phyloP scores from a whole-genome alignment of 2,888 invertebrate species.

The Deilephila elpenor region DNA sequence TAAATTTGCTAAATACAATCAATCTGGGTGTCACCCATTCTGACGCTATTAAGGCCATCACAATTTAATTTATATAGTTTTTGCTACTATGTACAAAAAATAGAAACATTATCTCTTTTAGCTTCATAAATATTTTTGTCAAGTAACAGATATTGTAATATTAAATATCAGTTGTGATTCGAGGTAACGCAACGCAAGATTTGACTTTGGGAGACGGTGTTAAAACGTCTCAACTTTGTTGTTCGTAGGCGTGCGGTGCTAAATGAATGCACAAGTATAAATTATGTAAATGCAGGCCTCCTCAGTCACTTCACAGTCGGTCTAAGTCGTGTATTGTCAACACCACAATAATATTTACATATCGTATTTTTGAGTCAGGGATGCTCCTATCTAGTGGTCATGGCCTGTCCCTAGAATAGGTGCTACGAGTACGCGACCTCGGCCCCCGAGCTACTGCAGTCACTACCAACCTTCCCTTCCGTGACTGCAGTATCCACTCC shows the following conservation, averaged over 20 bases:
- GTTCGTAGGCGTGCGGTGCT: conserved; percentile 58
- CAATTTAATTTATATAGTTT: too few relatives aligned
- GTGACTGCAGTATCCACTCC: too few relatives aligned
- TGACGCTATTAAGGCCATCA: too few relatives aligned
- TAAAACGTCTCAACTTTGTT: conserved; percentile 1
- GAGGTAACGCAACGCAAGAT: neutral
- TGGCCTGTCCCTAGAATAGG: too few relatives aligned
- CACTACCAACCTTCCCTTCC: too few relatives aligned
- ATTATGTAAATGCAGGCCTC: conserved; percentile 54
- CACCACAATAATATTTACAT: conserved; percentile 50
- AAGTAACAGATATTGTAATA: neutral
- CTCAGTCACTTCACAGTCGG: conserved; percentile 39
- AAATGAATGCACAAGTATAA: conserved; percentile 52
- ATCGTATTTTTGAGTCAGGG: conserved; percentile 37
- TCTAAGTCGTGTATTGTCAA: conserved; percentile 48
- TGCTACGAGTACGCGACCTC: too few relatives aligned
- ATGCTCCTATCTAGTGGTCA: too few relatives aligned
- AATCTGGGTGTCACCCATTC: too few relatives aligned
- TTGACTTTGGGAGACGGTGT: conserved; percentile 21
- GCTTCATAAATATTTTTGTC: neutral
- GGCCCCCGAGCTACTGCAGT: too few relatives aligned
- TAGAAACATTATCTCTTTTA: too few relatives aligned
- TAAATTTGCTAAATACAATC: too few relatives aligned
- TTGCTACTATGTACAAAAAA: too few relatives aligned
- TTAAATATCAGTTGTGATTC: neutral